These are phyloP conservation scores for Lasioglossum zephyrum DNA, from an alignment of 2,888 invertebrate genomes.

Conservation along the genomic window DNA sequence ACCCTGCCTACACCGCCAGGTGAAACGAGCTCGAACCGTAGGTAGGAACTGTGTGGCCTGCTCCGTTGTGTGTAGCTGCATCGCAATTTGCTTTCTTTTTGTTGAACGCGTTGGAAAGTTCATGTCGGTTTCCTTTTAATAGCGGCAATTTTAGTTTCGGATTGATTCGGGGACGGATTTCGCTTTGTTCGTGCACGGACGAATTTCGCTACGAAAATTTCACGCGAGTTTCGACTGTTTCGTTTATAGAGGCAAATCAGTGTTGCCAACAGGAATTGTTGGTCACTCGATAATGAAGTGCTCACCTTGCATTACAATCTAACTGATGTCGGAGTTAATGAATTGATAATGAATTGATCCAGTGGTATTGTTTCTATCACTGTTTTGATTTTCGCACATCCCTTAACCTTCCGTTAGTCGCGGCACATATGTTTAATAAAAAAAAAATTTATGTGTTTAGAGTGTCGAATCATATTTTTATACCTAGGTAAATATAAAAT, in stretches of 20 bases:
- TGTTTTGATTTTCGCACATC: too few relatives aligned
- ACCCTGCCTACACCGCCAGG: not conserved
- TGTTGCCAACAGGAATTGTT: too few relatives aligned
- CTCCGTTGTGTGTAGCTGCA: not conserved
- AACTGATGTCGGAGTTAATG: too few relatives aligned
- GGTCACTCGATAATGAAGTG: too few relatives aligned
- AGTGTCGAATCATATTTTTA: too few relatives aligned
- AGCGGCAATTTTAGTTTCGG: not conserved
- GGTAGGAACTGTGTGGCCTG: not conserved
- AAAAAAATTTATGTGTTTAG: too few relatives aligned
- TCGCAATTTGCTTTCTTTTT: not conserved
- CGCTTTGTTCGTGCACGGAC: not conserved
- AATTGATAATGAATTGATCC: too few relatives aligned
- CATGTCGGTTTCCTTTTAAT: not conserved
- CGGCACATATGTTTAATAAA: too few relatives aligned
- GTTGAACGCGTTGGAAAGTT: not conserved
- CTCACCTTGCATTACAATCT: too few relatives aligned
- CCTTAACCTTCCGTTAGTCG: too few relatives aligned
- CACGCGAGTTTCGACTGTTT: not conserved
- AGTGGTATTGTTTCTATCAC: too few relatives aligned
- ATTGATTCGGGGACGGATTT: not conserved
- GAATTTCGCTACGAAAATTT: not conserved
- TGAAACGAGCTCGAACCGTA: not conserved
- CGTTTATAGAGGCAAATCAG: too few relatives aligned
- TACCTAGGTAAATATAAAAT: conserved; percentile 81